Evolutionary conservation across 2,888 invertebrate genomes (phyloP).

Genomic region (Seira sanloemensis): DNA sequence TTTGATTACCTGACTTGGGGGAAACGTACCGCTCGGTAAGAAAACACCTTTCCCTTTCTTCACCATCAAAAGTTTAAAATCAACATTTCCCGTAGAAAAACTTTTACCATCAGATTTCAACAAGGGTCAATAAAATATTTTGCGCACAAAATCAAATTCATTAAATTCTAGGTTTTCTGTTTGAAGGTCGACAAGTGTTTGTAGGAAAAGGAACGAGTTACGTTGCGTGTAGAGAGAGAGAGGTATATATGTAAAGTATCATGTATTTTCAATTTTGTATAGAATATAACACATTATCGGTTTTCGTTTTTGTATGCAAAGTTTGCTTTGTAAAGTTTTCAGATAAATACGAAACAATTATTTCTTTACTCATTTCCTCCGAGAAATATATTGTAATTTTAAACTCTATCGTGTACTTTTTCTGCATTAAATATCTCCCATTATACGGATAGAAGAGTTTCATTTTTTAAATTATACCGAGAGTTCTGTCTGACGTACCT

Average conservation of each 20-base stretch:
- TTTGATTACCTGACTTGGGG: slow-evolving; percentile 64
- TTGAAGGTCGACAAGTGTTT: slow-evolving; percentile 46
- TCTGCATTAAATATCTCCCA: neutral
- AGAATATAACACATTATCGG: slow-evolving; percentile 46
- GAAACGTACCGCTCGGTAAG: slow-evolving; percentile 38
- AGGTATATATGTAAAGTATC: slow-evolving; percentile 40
- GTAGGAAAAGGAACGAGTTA: slow-evolving; percentile 51
- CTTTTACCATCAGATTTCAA: neutral
- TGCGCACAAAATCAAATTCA: neutral
- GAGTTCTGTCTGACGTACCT: slow-evolving; percentile 34
- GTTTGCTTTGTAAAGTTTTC: slow-evolving; percentile 40
- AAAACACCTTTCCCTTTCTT: slow-evolving; percentile 5
- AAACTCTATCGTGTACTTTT: slow-evolving; percentile 50
- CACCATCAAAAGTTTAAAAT: too few species aligned
- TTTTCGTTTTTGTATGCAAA: slow-evolving; percentile 22
- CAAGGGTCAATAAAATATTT: neutral
- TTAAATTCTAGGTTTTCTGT: neutral
- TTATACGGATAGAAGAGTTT: too few species aligned
- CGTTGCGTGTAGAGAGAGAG: slow-evolving; percentile 17
- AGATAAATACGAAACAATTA: slow-evolving; percentile 49
- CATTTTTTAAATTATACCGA: slow-evolving; percentile 20
- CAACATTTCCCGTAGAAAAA: neutral
- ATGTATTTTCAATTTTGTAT: slow-evolving; percentile 18
- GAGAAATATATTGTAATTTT: slow-evolving; percentile 45
- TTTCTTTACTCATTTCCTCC: slow-evolving; percentile 36